These are phyloP conservation scores for Sarcophaga subvicina DNA, from an alignment of 2,888 invertebrate species.

Conservation along the genomic window DNA sequence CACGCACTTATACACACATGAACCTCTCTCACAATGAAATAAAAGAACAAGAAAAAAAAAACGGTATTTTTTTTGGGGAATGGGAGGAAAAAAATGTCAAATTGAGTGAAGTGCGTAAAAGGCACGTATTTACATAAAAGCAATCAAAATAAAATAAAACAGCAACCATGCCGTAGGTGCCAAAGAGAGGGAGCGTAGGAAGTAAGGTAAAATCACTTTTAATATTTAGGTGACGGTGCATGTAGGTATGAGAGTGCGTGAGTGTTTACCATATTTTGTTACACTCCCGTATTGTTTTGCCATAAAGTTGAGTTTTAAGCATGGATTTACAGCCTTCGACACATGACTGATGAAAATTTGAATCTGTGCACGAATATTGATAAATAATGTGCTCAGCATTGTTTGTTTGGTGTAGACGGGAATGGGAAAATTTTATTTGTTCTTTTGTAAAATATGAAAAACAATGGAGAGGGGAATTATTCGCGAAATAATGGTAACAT, in stretches of 20 bases:
- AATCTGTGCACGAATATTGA: neutral
- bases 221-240: neutral
- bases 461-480: no score
- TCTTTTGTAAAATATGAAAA: no score
- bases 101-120: slow-evolving; percentile 44
- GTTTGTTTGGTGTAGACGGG: no score
- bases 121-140: slow-evolving; percentile 45
- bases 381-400: no score
- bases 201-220: slow-evolving; percentile 14
- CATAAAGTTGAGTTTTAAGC: neutral
- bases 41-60: neutral
- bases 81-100: slow-evolving; percentile 12
- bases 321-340: slow-evolving; percentile 43
- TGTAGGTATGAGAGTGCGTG: neutral
- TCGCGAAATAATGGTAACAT: no score
- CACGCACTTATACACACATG: neutral
- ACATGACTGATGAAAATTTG: slow-evolving; percentile 38
- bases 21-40: slow-evolving; percentile 7
- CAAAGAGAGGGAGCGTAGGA: neutral
- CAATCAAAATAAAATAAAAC: slow-evolving; percentile 16
- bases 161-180: neutral
- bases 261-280: neutral
- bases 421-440: no score
- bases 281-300: neutral
- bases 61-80: no score